Evolutionary conservation across 1,140 invertebrate species (phyloP), one percentile per base, ranked within the genome.

Genomic region (Pogonognathellus flavescens): DNA sequence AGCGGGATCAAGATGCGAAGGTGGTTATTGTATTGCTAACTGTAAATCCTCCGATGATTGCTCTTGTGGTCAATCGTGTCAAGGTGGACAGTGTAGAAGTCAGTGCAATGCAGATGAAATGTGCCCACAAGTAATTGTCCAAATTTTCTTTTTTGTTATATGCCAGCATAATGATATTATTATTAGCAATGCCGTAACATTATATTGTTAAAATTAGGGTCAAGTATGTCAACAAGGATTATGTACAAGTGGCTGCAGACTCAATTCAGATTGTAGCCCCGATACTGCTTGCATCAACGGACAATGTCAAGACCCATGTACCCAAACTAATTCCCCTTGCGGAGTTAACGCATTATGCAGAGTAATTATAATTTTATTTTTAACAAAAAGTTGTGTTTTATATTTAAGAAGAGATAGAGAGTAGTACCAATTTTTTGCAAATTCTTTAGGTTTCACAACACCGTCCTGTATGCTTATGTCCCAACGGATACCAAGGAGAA

Each of bases 381-480:
- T n/a, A n/a, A n/a, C n/a, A n/a, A n/a, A n/a, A n/a, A n/a, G n/a
- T n/a, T n/a, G n/a, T n/a, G n/a, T n/a, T n/a, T n/a, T n/a, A n/a
- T n/a, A n/a, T n/a, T n/a, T n/a, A n/a, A n/a, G n/a, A n/a, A n/a
- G n/a, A n/a, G n/a, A n/a, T n/a, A n/a, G n/a, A n/a, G n/a, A n/a
- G n/a, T n/a, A 80, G 4, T 3, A 7, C 7, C 4, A 22, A 14
- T 81, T 11, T 6, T 62, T 49, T 84, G 20, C 3, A 49, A 49
- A 80, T 52, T 85, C 18, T 20, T 89, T 92, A 93, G 83, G 93
- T 95, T 1, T 94, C 94, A 0, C 94, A 95, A 84, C 95, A 96
- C 90, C 92, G 93, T 53, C 94, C 95, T n/a, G 92, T 97, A 0
- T 97, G 96, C 89, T 92, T 95, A 20, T 97, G 96, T 90, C 96